phyloP scores from a whole-genome alignment of 2,113 vertebrate genomes.

The Genyomyrus donnyi region DNA sequence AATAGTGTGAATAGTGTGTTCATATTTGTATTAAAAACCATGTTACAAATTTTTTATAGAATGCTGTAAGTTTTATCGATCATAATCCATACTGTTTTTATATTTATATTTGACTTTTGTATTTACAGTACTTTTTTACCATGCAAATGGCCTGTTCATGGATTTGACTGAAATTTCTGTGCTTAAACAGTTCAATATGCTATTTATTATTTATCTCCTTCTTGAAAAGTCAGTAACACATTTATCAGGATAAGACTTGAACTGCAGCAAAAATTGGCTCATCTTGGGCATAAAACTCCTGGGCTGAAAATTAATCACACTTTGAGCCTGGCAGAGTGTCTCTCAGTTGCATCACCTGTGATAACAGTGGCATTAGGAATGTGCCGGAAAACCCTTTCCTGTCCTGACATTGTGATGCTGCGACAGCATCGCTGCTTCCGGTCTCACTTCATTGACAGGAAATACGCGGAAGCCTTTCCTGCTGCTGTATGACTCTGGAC shows the following conservation, averaged over 20 bases:
- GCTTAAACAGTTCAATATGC: not conserved
- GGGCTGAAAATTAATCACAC: not conserved
- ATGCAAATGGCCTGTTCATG: not conserved
- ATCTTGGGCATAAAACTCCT: not conserved
- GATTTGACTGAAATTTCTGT: not conserved
- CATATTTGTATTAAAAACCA: not conserved
- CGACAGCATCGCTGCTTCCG: slow-evolving; percentile 2
- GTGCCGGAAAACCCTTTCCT: slow-evolving; percentile 41
- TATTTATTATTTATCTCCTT: not conserved
- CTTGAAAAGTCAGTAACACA: not conserved
- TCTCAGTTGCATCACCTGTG: slow-evolving; percentile 57
- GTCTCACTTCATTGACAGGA: slow-evolving; percentile 13
- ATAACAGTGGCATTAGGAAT: slow-evolving; percentile 53
- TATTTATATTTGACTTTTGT: not conserved
- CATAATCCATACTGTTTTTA: not conserved
- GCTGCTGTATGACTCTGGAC: not conserved
- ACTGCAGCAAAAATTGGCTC: slow-evolving; percentile 47
- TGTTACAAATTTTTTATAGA: not conserved
- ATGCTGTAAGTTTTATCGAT: not conserved
- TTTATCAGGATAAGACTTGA: not conserved
- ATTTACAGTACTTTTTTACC: not conserved
- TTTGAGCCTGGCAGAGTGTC: slow-evolving; percentile 33
- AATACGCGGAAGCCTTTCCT: not conserved
- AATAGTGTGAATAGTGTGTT: not conserved
- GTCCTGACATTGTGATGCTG: slow-evolving; percentile 27